A percentile compares a stretch with the other conserved stretches of the same genome.
These are phyloP conservation scores for Drosophila cardini DNA, from an alignment of 1,140 invertebrate species.

Conservation along the genomic window DNA sequence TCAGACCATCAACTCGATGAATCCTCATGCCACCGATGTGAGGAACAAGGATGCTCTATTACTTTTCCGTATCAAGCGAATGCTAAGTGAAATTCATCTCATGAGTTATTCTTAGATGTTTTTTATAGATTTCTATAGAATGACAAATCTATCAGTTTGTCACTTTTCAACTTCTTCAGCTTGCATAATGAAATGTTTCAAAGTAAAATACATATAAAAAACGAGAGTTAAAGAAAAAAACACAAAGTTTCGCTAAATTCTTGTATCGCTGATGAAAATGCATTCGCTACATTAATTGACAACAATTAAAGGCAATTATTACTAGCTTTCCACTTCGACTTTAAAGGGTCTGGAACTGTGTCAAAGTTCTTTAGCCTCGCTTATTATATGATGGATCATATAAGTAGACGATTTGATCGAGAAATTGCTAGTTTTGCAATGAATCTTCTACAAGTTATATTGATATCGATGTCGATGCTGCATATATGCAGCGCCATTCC, in stretches of 20 bases:
- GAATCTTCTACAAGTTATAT: not conserved
- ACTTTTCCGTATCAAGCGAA: conserved; percentile 51
- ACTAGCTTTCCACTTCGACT: conserved; percentile 27
- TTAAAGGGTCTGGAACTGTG: conserved; percentile 1
- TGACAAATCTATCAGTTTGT: conserved; percentile 29
- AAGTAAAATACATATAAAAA: not conserved
- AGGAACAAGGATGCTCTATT: conserved; percentile 66
- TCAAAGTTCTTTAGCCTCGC: conserved; percentile 33
- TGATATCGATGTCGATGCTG: not conserved
- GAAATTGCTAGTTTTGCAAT: conserved; percentile 3
- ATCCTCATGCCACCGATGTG: conserved; percentile 53
- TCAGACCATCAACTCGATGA: conserved; percentile 68
- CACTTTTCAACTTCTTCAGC: not conserved
- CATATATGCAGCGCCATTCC: not conserved
- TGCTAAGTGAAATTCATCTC: conserved; percentile 59
- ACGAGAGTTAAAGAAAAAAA: not conserved
- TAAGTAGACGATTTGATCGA: not conserved
- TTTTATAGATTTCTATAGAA: conserved; percentile 16
- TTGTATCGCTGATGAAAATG: conserved; percentile 32
- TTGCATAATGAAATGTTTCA: not conserved
- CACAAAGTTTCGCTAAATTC: conserved; percentile 61
- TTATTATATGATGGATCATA: not conserved
- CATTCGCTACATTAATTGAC: conserved; percentile 52
- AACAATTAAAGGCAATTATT: conserved; percentile 54
- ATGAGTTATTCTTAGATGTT: conserved; percentile 66